Evolutionary conservation across 2,113 vertebrate species (phyloP).

Genomic region (Rhodinocichla rosea): DNA sequence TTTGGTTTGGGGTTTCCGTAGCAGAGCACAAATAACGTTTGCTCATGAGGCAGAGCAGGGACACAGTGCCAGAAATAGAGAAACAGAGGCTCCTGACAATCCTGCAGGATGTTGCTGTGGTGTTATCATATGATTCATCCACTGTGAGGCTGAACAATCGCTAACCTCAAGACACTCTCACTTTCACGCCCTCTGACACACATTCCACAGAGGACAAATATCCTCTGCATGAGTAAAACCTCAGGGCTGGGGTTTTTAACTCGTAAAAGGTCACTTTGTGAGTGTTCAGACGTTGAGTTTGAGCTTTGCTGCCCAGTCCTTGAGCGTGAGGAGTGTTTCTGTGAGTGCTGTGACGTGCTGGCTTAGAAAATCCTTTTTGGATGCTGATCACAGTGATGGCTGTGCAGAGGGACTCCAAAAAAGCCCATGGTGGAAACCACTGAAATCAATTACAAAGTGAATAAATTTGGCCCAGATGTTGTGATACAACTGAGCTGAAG

Average conservation of each 20-base stretch:
- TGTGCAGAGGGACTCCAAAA: neutral
- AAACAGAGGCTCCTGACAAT: constrained; percentile 68
- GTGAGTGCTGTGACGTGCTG: neutral
- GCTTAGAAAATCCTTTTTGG: neutral
- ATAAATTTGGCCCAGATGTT: neutral
- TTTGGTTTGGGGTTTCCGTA: neutral
- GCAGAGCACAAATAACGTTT: constrained; percentile 59
- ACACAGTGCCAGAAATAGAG: constrained; percentile 71
- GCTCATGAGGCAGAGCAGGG: constrained; percentile 69
- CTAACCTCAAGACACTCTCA: constrained; percentile 65
- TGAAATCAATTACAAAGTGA: neutral
- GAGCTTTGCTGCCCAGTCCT: neutral
- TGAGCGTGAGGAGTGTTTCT: neutral
- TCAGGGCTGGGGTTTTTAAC: neutral
- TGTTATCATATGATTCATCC: constrained; percentile 75
- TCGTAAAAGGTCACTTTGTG: neutral
- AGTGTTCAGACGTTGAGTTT: neutral
- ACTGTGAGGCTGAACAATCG: constrained; percentile 58
- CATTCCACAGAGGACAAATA: constrained; percentile 43
- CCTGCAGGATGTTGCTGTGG: constrained; percentile 73
- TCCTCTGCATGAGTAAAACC: constrained; percentile 31
- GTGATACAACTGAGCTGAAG: neutral
- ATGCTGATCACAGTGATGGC: neutral
- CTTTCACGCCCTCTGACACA: constrained; percentile 69
- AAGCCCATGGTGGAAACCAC: neutral